Percentiles rank a stretch among this genome's conserved stretches.
Conservation (phyloP, 2,113 vertebrate genomes). For the Cairina moschata region DNA sequence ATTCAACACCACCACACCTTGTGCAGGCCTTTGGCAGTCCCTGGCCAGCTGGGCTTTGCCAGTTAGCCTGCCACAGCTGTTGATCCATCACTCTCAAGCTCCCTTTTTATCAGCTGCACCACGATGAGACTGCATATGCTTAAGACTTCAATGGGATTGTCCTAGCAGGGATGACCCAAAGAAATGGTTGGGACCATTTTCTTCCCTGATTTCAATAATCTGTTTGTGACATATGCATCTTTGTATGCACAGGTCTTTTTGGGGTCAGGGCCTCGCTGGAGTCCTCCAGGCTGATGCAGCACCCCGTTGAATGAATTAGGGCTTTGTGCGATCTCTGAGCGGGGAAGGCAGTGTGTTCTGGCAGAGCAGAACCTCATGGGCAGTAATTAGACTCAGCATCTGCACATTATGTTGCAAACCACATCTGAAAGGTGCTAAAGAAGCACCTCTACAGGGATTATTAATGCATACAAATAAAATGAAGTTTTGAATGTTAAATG, state of each 20-base stretch:
- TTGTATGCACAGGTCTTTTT: not conserved
- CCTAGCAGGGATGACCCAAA: not conserved
- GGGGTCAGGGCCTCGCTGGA: not conserved
- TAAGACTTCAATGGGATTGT: not conserved
- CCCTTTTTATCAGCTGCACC: not conserved
- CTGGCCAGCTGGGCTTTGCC: not conserved
- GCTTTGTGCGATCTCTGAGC: not conserved
- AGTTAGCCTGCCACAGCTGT: not conserved
- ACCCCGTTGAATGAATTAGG: not conserved
- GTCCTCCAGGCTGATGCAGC: not conserved
- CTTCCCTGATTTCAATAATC: not conserved
- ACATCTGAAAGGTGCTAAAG: not conserved
- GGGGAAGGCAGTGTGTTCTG: not conserved
- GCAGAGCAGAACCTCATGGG: conserved; percentile 13
- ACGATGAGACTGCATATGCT: not conserved
- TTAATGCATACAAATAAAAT: not conserved
- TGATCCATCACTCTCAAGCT: not conserved
- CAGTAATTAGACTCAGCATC: not conserved
- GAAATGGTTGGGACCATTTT: not conserved
- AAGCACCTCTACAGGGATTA: not conserved
- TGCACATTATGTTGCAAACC: conserved; percentile 35
- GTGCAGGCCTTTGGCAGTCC: not conserved
- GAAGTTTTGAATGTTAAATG: conserved; percentile 25
- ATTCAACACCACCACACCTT: rapidly evolving
- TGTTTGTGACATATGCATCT: not conserved